Evolutionary conservation across 1,140 invertebrate species (phyloP).

Genomic region (Platyura marginata): DNA sequence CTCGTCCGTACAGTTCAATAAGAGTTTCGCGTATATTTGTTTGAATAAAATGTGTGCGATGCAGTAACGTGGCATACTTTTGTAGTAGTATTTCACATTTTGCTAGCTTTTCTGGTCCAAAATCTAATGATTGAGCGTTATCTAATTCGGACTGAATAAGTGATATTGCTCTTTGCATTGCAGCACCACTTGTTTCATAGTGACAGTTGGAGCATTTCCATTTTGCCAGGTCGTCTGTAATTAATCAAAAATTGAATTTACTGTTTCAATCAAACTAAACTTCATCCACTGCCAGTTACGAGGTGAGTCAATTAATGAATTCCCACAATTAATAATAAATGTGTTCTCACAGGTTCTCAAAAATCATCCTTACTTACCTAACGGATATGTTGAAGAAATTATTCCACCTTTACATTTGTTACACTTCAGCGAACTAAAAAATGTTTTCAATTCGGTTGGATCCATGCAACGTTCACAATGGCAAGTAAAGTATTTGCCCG

Average conservation of each 20-base stretch:
- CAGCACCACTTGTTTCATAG: conserved; percentile 33
- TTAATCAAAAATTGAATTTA: conserved; percentile 5
- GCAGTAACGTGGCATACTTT: conserved; percentile 42
- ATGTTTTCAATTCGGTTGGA: conserved; percentile 53
- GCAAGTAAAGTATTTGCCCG: conserved; percentile 62
- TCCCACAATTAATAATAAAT: conserved; percentile 4
- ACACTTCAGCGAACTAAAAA: conserved; percentile 58
- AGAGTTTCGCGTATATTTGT: conserved; percentile 42
- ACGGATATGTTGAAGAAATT: conserved; percentile 34
- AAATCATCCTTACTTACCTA: conserved; percentile 17
- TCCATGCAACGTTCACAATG: conserved; percentile 51
- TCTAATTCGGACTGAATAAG: conserved; percentile 26
- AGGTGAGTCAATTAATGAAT: too few relatives aligned
- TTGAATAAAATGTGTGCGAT: conserved; percentile 50
- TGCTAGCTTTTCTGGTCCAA: conserved; percentile 3
- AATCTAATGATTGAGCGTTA: conserved; percentile 16
- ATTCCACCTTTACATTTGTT: conserved; percentile 31
- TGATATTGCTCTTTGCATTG: conserved; percentile 28
- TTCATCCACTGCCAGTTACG: too few relatives aligned
- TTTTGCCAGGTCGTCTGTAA: conserved; percentile 31
- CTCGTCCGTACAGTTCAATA: conserved; percentile 55
- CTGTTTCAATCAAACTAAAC: too few relatives aligned
- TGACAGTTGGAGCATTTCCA: conserved; percentile 60
- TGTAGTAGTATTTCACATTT: conserved; percentile 33
- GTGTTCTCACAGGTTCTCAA: not conserved